phyloP scores from a whole-genome alignment of 2,113 vertebrate genomes.

The Vulpes vulpes region DNA sequence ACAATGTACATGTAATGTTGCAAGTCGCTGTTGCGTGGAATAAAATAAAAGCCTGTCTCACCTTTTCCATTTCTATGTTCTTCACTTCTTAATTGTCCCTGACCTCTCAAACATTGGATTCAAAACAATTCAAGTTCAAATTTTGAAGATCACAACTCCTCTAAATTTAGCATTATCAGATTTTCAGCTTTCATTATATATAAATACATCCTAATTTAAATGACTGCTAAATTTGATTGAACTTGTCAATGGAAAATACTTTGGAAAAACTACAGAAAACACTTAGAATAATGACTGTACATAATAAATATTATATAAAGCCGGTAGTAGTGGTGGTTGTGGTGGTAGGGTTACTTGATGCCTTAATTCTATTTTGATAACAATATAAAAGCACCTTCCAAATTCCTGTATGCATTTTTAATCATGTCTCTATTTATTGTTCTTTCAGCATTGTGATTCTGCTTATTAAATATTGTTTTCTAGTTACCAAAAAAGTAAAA shows the following conservation, averaged over 20 bases:
- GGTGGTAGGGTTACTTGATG: not conserved
- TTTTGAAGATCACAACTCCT: not conserved
- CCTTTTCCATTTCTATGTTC: not conserved
- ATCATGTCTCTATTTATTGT: slow-evolving; percentile 1
- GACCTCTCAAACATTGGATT: not conserved
- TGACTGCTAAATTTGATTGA: not conserved
- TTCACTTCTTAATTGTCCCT: not conserved
- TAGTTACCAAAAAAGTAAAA: not conserved
- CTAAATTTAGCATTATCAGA: not conserved
- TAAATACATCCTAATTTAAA: slow-evolving; percentile 30
- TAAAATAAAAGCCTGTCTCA: not conserved
- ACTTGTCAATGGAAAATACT: not conserved
- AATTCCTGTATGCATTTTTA: not conserved
- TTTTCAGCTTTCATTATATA: not conserved
- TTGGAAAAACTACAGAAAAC: not conserved
- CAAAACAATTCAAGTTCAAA: not conserved
- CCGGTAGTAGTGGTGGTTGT: too few relatives aligned
- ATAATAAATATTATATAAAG: not conserved
- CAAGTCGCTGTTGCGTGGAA: not conserved
- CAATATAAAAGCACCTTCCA: not conserved
- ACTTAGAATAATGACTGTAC: not conserved
- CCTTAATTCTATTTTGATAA: slow-evolving; percentile 43
- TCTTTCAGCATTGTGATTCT: not conserved
- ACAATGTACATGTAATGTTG: not conserved
- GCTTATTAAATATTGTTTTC: not conserved